These are phyloP conservation scores for Helarctos malayanus DNA, from an alignment of 2,797 vertebrate genomes.

Conservation along the genomic window DNA sequence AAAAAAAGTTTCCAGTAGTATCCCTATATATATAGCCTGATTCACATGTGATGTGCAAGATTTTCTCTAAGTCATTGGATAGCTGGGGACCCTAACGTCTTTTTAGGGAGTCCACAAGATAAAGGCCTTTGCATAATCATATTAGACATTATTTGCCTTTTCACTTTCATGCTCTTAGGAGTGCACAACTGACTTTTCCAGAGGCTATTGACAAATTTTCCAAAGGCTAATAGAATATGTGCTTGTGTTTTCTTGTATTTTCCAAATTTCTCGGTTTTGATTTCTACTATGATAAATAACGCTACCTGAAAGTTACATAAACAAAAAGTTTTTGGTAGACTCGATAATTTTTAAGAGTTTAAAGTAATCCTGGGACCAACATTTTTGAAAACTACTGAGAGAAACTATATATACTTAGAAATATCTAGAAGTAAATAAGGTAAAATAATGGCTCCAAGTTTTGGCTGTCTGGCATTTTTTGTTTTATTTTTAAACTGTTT, in stretches of 20 bases:
- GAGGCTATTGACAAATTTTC: neutral
- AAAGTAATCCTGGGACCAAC: neutral
- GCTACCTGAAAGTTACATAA: neutral
- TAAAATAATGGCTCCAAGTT: neutral
- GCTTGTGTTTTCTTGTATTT: neutral
- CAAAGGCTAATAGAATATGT: neutral
- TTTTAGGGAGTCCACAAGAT: neutral
- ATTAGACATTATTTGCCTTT: neutral
- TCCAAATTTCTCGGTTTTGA: neutral
- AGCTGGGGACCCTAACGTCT: neutral
- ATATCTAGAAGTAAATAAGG: neutral
- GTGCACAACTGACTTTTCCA: neutral
- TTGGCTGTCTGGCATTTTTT: neutral
- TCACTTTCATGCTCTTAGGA: neutral
- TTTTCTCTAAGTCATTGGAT: neutral
- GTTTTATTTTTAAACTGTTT: neutral
- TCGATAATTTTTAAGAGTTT: neutral
- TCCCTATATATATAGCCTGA: neutral
- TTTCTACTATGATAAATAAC: neutral
- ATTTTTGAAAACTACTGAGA: neutral
- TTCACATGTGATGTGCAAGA: neutral
- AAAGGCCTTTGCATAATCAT: neutral
- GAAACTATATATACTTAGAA: neutral
- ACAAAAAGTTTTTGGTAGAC: neutral
- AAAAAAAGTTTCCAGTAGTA: neutral